These are phyloP conservation scores for Rhegmatorhina hoffmannsi DNA, from an alignment of 2,113 vertebrate species.

Conservation along the genomic window DNA sequence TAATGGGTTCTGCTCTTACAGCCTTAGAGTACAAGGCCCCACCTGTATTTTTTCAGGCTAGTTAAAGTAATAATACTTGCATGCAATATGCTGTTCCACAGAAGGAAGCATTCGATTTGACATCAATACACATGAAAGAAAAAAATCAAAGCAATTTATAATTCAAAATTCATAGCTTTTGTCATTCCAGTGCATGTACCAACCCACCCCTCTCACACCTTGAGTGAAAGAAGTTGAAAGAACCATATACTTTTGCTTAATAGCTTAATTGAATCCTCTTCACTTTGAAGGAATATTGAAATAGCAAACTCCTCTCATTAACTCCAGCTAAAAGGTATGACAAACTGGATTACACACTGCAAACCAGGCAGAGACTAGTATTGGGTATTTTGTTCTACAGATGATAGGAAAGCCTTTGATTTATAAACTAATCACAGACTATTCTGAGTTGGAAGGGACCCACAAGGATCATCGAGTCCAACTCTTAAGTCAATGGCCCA, in stretches of 20 bases:
- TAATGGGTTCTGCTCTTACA: background rate
- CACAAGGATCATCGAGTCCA: no score
- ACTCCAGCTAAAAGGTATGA: background rate
- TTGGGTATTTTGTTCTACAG: background rate
- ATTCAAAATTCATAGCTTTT: background rate
- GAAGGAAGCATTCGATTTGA: background rate
- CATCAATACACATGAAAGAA: conserved; percentile 1
- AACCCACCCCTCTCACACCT: background rate
- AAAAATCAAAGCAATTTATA: conserved; percentile 19
- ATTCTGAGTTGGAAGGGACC: no score
- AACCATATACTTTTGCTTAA: background rate
- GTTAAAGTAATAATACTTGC: background rate
- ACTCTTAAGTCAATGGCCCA: no score
- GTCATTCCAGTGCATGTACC: background rate
- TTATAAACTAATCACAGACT: background rate
- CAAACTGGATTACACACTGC: background rate
- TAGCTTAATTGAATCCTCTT: background rate
- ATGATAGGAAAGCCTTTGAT: background rate
- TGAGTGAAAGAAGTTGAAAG: background rate
- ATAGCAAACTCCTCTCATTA: background rate
- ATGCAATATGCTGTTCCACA: background rate
- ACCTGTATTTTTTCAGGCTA: background rate
- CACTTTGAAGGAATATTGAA: background rate
- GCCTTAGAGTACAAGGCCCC: background rate
- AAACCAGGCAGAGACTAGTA: background rate